Evolutionary conservation across 2,113 vertebrate species (phyloP).

Genomic region (Scolopax mira): DNA sequence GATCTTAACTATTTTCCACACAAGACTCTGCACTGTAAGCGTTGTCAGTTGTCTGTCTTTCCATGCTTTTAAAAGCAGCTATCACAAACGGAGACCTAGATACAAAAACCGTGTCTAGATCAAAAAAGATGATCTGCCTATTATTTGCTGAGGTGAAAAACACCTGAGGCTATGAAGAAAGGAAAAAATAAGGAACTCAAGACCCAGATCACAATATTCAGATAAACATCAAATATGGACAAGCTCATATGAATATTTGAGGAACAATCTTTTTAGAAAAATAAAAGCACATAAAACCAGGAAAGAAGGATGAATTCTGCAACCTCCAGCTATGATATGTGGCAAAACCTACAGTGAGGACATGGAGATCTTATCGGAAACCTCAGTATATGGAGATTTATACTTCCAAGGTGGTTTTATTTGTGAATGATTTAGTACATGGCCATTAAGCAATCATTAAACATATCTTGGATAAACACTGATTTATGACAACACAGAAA

Average conservation of each 20-base stretch:
- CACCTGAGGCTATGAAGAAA: neutral
- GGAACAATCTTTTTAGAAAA: neutral
- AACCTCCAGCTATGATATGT: neutral
- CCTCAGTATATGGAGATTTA: neutral
- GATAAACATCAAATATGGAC: neutral
- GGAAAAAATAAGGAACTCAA: neutral
- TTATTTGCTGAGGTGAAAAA: neutral
- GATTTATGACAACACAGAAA: neutral
- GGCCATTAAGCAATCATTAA: neutral
- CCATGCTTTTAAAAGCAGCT: neutral
- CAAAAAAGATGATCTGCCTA: neutral
- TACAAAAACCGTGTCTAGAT: neutral
- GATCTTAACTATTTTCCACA: neutral
- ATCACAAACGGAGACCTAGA: neutral
- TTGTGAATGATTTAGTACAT: neutral
- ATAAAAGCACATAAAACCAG: neutral
- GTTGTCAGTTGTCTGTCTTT: neutral
- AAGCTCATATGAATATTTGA: neutral
- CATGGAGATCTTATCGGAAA: neutral
- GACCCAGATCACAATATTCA: neutral
- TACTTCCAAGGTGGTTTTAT: neutral
- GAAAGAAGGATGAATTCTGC: neutral
- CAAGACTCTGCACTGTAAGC: fast-evolving
- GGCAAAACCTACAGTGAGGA: neutral
- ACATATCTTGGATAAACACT: neutral